Evolutionary conservation across 2,113 vertebrate species (phyloP).

Genomic region (Columba janthina): DNA sequence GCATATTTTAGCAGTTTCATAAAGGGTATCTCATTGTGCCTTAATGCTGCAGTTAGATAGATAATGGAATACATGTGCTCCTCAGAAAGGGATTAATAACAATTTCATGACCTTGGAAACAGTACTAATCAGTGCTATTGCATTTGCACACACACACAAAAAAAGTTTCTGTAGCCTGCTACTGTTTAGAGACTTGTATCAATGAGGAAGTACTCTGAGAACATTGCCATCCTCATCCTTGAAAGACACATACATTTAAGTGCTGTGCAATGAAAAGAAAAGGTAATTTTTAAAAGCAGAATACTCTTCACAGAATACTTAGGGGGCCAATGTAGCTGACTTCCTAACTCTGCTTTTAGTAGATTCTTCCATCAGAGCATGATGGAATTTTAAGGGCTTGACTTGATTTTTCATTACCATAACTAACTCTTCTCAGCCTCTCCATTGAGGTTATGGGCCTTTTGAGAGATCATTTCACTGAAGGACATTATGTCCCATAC

Average conservation of each 20-base stretch:
- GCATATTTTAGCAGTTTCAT: background rate
- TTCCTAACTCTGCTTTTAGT: background rate
- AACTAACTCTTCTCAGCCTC: background rate
- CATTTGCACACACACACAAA: background rate
- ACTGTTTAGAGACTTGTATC: background rate
- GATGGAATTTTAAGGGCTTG: background rate
- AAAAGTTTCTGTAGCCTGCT: background rate
- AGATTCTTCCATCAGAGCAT: background rate
- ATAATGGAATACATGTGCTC: background rate
- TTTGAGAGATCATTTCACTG: background rate
- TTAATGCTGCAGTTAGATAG: background rate
- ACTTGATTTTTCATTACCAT: background rate
- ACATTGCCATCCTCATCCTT: background rate
- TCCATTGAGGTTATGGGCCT: background rate
- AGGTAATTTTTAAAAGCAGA: background rate
- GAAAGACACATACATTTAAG: background rate
- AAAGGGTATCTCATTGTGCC: background rate
- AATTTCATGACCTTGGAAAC: slow-evolving; percentile 7
- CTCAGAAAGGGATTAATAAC: background rate
- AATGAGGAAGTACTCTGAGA: background rate
- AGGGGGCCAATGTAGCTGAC: background rate
- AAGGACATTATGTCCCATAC: background rate
- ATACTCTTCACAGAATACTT: background rate
- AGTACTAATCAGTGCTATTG: background rate
- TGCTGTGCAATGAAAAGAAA: background rate